phyloP scores from a whole-genome alignment of 2,113 vertebrate genomes.

The Pelecanoides urinatrix region DNA sequence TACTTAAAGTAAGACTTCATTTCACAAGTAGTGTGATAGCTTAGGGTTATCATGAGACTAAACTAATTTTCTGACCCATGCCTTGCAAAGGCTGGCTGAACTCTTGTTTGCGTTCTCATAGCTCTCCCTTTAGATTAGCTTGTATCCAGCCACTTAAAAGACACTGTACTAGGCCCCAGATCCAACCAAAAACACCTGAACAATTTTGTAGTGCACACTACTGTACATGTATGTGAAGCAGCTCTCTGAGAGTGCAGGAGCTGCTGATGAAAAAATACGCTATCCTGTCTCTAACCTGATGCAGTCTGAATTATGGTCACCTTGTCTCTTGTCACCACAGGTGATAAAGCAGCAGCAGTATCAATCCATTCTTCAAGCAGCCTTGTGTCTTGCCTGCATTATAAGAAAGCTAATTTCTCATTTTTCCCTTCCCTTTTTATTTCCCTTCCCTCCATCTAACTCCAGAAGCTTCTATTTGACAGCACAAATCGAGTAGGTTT shows the following conservation, averaged over 20 bases:
- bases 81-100: background rate
- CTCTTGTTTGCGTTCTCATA: background rate
- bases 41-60: background rate
- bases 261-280: background rate
- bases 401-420: background rate
- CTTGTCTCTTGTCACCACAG: background rate
- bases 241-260: background rate
- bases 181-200: background rate
- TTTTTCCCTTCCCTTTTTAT: background rate
- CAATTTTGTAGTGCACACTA: background rate
- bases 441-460: slow-evolving; percentile 5
- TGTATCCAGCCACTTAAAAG: background rate
- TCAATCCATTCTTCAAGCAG: slow-evolving; percentile 9
- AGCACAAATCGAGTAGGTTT: slow-evolving; percentile 17
- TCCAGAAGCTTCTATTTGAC: slow-evolving; percentile 42
- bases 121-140: background rate
- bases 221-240: background rate
- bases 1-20: background rate
- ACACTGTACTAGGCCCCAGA: background rate
- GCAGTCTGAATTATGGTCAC: background rate
- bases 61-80: background rate
- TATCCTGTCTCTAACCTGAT: background rate
- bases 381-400: background rate
- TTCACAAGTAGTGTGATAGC: background rate
- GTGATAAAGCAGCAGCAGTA: background rate